Evolutionary conservation across 1,140 invertebrate species (phyloP), one percentile per base, ranked within the genome.

Genomic region (Zaprionus vittiger): DNA sequence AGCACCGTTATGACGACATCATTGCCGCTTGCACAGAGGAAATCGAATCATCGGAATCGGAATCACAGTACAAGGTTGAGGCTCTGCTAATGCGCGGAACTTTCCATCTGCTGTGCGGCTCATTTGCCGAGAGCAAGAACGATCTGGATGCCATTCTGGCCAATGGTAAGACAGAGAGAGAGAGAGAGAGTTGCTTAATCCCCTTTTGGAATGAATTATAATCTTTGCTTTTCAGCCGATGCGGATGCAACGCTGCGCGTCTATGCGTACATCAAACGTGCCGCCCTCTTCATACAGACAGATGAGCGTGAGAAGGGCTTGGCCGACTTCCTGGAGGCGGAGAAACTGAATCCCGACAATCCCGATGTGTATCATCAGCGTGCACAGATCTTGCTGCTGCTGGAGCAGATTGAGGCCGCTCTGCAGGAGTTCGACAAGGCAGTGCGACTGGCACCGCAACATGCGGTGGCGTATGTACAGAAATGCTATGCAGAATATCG

Each of bases 261-360:
- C 0, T 98, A 98, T 94, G 97, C 97, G 11, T 93, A 98, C n/a
- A 96, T 99, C 44, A 99, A 99, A 93, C 94, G 96, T 77, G 97
- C 97, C 4, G 96, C 96, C 9, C 93, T 98, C 59, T 95, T 96
- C 79, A 96, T 98, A 83, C 97, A 98, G 91, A 93, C 95, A 56
- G 96, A 97, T 73, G 94, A 96, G 73, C 93, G 95, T 17, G 95
- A 96, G 12, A 94, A 95, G 76, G 96, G 96, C 79, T 93, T 98
- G 60, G 94, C 94, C 65, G 96, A 97, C 93, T 98, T 98, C 93
- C 94, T 95, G 11, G 91, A 91, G 79, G 98, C 98, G 24, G 95
- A 95, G 47, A 93, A 95, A 82, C 82, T 98, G 11, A 96, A 97
- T 87, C 95, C 97, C 0, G 94, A 96, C 7, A 98, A 97, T 93